phyloP scores from a whole-genome alignment of 2,888 invertebrate genomes.

The Orgyia antiqua region DNA sequence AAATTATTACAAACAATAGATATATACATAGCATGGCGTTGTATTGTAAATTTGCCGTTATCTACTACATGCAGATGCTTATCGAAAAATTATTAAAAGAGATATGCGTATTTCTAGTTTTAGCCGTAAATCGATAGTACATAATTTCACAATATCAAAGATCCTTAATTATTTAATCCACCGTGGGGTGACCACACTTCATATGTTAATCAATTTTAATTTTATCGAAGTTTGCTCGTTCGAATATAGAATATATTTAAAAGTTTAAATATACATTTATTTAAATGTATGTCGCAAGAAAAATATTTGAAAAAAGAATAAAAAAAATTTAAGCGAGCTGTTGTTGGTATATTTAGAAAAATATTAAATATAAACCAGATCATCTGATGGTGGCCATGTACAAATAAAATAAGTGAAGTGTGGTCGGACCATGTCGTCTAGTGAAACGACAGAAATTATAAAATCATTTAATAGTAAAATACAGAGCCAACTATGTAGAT shows the following conservation, averaged over 20 bases:
- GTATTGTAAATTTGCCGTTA: slow-evolving; percentile 61
- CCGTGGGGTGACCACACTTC: slow-evolving; percentile 55
- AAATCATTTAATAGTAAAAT: slow-evolving; percentile 70
- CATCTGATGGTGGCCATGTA: slow-evolving; percentile 85
- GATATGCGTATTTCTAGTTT: slow-evolving; percentile 60
- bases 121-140: slow-evolving; percentile 73
- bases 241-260: slow-evolving; percentile 76
- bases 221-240: slow-evolving; percentile 78
- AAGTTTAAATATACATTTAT: slow-evolving; percentile 65
- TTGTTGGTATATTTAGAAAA: slow-evolving; percentile 79
- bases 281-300: slow-evolving; percentile 54
- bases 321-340: slow-evolving; percentile 64
- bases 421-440: slow-evolving; percentile 48
- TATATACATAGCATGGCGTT: slow-evolving; percentile 46
- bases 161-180: slow-evolving; percentile 51
- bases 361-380: slow-evolving; percentile 78
- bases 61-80: slow-evolving; percentile 60
- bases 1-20: slow-evolving; percentile 37
- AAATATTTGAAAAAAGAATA: slow-evolving; percentile 54
- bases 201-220: slow-evolving; percentile 77
- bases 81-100: slow-evolving; percentile 50
- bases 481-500: slow-evolving; percentile 69
- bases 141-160: slow-evolving; percentile 72
- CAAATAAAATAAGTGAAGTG: slow-evolving; percentile 73
- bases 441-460: slow-evolving; percentile 58